phyloP scores from a whole-genome alignment of 2,797 vertebrate genomes.

The Thunnus albacares region DNA sequence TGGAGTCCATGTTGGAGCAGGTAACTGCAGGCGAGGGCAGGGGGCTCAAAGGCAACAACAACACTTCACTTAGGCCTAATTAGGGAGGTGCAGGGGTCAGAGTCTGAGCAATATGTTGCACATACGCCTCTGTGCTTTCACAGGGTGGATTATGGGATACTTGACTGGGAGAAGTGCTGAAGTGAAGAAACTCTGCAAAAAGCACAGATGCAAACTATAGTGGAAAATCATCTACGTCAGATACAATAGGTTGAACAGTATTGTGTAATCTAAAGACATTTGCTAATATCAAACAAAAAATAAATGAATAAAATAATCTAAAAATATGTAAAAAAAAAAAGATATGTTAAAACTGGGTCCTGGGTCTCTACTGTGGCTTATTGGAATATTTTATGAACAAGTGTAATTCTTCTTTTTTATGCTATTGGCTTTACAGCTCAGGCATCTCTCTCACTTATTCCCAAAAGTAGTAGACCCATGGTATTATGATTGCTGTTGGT shows the following conservation, averaged over 20 bases:
- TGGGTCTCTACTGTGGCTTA: too few relatives aligned
- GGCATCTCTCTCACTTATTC: too few relatives aligned
- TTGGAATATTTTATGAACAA: too few relatives aligned
- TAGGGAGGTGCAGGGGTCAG: conserved; percentile 52
- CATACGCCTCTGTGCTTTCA: conserved; percentile 38
- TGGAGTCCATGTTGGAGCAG: conserved; percentile 61
- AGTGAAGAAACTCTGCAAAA: not conserved
- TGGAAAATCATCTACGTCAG: not conserved
- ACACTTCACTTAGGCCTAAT: conserved; percentile 73
- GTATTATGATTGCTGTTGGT: not conserved
- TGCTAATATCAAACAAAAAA: not conserved
- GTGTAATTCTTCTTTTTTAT: too few relatives aligned
- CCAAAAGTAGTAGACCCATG: too few relatives aligned
- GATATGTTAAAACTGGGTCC: too few relatives aligned
- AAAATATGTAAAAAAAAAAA: too few relatives aligned
- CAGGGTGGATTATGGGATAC: conserved; percentile 23
- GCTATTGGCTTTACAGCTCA: too few relatives aligned
- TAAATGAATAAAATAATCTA: too few relatives aligned
- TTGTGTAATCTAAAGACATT: not conserved
- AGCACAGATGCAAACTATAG: not conserved
- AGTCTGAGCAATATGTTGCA: conserved; percentile 65
- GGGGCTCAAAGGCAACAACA: conserved; percentile 70
- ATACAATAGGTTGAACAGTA: not conserved
- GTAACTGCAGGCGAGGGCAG: conserved; percentile 73
- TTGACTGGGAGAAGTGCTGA: conserved; percentile 12